Evolutionary conservation across 1,140 invertebrate genomes (phyloP).

Genomic region (Aphidius ervi): DNA sequence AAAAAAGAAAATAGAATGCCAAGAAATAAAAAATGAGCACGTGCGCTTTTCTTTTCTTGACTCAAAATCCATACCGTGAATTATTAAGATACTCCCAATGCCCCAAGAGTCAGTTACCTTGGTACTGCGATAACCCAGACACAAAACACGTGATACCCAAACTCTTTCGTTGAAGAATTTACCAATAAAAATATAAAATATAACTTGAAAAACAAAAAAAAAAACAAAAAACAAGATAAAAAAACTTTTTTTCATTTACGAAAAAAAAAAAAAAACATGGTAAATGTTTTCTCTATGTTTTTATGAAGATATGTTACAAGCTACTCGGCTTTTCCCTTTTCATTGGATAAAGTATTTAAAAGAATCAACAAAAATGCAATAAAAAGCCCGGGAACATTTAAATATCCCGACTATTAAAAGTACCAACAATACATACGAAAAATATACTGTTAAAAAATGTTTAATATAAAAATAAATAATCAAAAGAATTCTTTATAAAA

Average conservation of each 20-base stretch:
- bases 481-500: background rate
- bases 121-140: slow-evolving; percentile 26
- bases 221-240: background rate
- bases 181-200: slow-evolving; percentile 15
- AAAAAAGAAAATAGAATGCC: slow-evolving; percentile 23
- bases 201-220: background rate
- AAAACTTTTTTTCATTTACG: background rate
- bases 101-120: slow-evolving; percentile 27
- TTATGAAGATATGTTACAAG: too few relatives aligned
- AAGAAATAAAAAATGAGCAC: too few relatives aligned
- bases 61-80: slow-evolving; percentile 41
- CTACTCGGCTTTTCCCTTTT: too few relatives aligned
- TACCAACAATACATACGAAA: too few relatives aligned
- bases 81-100: slow-evolving; percentile 38
- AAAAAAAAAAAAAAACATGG: background rate
- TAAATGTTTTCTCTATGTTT: background rate
- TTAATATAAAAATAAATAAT: background rate
- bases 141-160: slow-evolving; percentile 7
- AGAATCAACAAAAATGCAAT: too few relatives aligned
- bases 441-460: too few relatives aligned
- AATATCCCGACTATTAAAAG: too few relatives aligned
- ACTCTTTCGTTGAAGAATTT: slow-evolving; percentile 7
- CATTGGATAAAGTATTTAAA: too few relatives aligned
- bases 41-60: slow-evolving; percentile 20
- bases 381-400: too few relatives aligned